Conservation (phyloP, 2,888 invertebrate species). For the Oegoconia quadripuncta region DNA sequence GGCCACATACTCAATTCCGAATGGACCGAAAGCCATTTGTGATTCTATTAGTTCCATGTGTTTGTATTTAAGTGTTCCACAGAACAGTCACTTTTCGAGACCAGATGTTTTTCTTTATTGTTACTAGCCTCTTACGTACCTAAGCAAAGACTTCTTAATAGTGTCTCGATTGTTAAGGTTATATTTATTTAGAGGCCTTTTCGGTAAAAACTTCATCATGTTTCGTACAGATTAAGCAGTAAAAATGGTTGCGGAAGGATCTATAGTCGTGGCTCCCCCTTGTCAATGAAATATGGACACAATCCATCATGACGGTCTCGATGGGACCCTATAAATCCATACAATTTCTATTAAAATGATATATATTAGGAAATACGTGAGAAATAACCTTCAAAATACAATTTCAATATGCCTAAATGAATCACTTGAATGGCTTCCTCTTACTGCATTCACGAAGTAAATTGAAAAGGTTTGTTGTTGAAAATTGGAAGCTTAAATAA, state of each 20-base stretch:
- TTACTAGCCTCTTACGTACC: too few species aligned
- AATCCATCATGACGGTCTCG: conserved; percentile 31
- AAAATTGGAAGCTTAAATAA: neutral
- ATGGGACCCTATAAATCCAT: conserved; percentile 28
- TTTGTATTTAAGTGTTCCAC: too few species aligned
- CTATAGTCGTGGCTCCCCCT: neutral
- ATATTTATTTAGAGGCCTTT: too few species aligned
- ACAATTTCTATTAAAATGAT: conserved; percentile 30
- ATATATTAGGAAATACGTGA: conserved; percentile 27
- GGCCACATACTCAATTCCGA: too few species aligned
- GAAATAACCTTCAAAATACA: conserved; percentile 18
- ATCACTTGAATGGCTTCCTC: neutral
- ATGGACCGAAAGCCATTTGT: too few species aligned
- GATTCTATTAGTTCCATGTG: too few species aligned
- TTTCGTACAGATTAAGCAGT: too few species aligned
- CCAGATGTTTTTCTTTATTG: too few species aligned
- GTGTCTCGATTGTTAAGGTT: too few species aligned
- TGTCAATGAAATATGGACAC: conserved; percentile 30
- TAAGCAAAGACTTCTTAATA: too few species aligned
- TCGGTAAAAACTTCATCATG: too few species aligned
- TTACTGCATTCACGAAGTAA: neutral
- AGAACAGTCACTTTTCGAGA: too few species aligned
- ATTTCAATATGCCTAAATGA: conserved; percentile 17
- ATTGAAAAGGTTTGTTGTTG: conserved; percentile 5
- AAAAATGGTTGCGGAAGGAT: neutral